Conservation (phyloP, 2,888 invertebrate genomes). For the Lasius fuliginosus region DNA sequence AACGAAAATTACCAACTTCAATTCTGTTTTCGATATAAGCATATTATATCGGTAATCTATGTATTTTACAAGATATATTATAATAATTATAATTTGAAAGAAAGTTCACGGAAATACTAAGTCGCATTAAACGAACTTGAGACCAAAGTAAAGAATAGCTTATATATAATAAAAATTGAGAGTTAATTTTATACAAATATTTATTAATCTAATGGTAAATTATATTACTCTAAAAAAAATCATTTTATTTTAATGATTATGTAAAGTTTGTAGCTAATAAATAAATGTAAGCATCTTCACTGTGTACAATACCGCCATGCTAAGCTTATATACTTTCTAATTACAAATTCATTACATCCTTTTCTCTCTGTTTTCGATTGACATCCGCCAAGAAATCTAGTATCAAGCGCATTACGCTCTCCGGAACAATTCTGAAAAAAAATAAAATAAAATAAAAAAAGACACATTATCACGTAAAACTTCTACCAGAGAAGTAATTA, state of each 20-base stretch:
- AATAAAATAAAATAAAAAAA: neutral
- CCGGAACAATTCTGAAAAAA: slow-evolving; percentile 75
- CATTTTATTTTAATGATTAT: neutral
- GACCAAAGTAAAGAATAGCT: neutral
- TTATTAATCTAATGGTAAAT: slow-evolving; percentile 19
- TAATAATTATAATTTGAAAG: neutral
- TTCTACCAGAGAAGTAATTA: neutral
- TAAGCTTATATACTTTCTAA: slow-evolving; percentile 4
- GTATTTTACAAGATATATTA: neutral
- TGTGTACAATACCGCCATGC: neutral
- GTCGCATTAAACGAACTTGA: neutral
- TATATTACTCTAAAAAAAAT: neutral
- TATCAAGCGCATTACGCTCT: slow-evolving; percentile 73
- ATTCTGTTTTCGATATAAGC: too few species aligned
- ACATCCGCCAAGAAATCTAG: slow-evolving; percentile 76
- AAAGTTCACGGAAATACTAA: neutral
- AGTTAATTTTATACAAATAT: neutral
- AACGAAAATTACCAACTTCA: neutral
- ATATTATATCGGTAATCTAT: neutral
- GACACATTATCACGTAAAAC: neutral
- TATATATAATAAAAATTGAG: slow-evolving; percentile 3
- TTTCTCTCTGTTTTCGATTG: slow-evolving; percentile 54
- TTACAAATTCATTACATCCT: slow-evolving; percentile 27
- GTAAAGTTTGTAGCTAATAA: slow-evolving; percentile 24
- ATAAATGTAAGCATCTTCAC: neutral